These are phyloP conservation scores for Solea senegalensis DNA, from an alignment of 2,113 vertebrate genomes.

Conservation along the genomic window DNA sequence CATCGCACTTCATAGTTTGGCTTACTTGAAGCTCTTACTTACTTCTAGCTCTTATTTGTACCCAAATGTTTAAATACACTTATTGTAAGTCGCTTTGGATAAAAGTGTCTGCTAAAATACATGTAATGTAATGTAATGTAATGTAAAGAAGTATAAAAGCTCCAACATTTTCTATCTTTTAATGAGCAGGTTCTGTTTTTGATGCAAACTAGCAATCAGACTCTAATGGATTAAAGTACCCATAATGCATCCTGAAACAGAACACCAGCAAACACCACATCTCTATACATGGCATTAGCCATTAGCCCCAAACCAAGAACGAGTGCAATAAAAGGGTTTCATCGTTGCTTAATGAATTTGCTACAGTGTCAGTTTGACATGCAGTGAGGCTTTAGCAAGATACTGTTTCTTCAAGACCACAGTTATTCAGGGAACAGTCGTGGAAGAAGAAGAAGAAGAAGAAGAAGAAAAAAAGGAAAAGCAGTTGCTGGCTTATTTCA, in stretches of 20 bases:
- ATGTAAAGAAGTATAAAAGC: too few species aligned
- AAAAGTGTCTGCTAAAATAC: too few species aligned
- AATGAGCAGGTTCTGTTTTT: too few species aligned
- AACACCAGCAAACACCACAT: background rate
- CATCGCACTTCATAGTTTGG: too few species aligned
- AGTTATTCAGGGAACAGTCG: conserved; percentile 1
- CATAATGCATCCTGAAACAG: background rate
- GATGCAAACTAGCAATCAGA: background rate
- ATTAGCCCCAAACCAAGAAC: background rate
- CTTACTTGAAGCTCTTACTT: too few species aligned
- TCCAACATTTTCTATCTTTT: too few species aligned
- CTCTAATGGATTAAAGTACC: background rate
- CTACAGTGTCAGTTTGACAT: background rate
- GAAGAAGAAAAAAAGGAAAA: background rate
- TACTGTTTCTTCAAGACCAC: background rate
- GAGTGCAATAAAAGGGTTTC: background rate
- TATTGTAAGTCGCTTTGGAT: too few species aligned
- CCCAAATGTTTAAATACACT: too few species aligned
- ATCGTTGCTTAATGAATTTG: conserved; percentile 6
- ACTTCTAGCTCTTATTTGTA: too few species aligned
- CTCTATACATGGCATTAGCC: background rate
- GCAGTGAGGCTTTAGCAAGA: background rate
- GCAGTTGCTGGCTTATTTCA: conserved; percentile 2
- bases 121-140: too few species aligned
- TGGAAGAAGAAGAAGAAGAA: background rate